phyloP scores from a whole-genome alignment of 2,113 vertebrate genomes.

The Acinonyx jubatus region DNA sequence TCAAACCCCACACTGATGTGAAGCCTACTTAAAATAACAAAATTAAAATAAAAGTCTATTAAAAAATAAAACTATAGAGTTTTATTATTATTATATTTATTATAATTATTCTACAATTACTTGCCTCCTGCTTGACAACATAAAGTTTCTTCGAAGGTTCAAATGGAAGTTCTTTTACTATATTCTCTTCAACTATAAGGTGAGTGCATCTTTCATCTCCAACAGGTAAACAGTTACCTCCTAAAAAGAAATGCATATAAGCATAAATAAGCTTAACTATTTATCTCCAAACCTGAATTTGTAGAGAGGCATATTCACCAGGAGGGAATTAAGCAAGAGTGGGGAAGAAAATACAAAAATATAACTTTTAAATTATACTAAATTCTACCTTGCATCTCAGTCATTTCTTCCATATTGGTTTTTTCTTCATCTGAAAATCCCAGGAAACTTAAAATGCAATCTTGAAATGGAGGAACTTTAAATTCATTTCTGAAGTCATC shows the following conservation, averaged over 20 bases:
- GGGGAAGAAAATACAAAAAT: not conserved
- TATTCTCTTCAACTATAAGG: constrained; percentile 96
- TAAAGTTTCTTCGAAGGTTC: constrained; percentile 91
- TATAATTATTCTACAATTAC: constrained; percentile 59
- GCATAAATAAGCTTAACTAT: not conserved
- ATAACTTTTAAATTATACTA: constrained; percentile 15
- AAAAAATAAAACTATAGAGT: not conserved
- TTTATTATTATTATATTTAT: too few relatives aligned
- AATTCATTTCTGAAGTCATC: constrained; percentile 94
- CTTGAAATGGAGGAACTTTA: constrained; percentile 98
- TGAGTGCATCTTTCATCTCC: constrained; percentile 96
- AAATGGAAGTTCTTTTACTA: constrained; percentile 94
- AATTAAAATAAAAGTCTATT: not conserved
- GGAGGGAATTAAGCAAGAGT: not conserved
- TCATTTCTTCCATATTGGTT: constrained; percentile 97
- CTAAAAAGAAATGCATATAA: constrained; percentile 80
- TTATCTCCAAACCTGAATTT: not conserved
- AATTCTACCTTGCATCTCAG: constrained; percentile 94
- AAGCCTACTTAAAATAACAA: not conserved
- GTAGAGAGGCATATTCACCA: not conserved
- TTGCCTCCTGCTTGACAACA: constrained; percentile 98
- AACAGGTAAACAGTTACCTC: constrained; percentile 90
- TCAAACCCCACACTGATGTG: not conserved
- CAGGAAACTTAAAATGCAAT: constrained; percentile 95
- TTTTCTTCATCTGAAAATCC: constrained; percentile 97